A percentile compares a stretch with the other conserved stretches of the same genome.
Conservation (phyloP, 2,797 vertebrate species). For the Gymnocypris eckloni region DNA sequence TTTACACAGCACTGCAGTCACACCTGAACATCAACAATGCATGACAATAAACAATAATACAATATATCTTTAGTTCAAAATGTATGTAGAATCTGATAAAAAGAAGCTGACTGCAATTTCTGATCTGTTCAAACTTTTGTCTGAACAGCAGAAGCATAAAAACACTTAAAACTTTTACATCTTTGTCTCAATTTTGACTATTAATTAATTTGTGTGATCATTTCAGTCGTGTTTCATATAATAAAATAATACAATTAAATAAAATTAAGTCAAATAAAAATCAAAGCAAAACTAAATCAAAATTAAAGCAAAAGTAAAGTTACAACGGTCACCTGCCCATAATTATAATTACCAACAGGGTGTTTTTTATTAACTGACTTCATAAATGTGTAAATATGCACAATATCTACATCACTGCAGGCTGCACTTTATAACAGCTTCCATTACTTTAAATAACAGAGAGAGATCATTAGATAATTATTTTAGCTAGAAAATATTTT, state of each 20-base stretch:
- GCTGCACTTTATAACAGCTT: background rate
- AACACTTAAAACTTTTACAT: background rate
- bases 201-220: background rate
- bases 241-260: background rate
- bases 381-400: background rate
- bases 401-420: background rate
- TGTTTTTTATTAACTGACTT: background rate
- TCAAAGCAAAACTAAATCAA: no score
- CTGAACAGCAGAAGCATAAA: no score
- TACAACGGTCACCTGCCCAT: background rate
- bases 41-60: background rate
- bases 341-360: background rate
- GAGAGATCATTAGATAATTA: background rate
- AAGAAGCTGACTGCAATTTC: background rate
- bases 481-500: background rate
- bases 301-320: no score
- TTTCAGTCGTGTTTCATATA: background rate
- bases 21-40: background rate
- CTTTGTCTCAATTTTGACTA: background rate
- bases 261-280: background rate
- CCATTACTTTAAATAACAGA: background rate
- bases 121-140: background rate
- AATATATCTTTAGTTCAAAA: background rate
- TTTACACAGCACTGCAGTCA: background rate
- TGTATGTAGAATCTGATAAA: background rate